Evolutionary conservation across 2,113 vertebrate genomes (phyloP).

Genomic region (Oreamnos americanus): DNA sequence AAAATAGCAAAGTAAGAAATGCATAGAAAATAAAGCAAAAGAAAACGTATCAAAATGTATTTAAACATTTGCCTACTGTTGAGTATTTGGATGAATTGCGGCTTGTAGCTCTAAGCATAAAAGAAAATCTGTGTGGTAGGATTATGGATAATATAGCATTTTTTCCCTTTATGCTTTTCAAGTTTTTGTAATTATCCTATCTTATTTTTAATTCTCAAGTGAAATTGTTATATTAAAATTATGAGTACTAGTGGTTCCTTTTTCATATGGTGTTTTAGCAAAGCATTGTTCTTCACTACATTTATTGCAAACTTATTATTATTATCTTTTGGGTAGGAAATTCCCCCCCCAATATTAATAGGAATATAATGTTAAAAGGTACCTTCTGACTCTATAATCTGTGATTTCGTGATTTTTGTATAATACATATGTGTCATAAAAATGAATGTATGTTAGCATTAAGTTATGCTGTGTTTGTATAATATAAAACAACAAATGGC

Average conservation of each 20-base stretch:
- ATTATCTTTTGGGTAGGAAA: background rate
- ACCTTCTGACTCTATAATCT: background rate
- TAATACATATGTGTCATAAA: background rate
- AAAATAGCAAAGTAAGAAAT: background rate
- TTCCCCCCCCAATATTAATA: background rate
- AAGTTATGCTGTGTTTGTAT: background rate
- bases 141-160: background rate
- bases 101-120: background rate
- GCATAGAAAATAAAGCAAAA: background rate
- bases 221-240: background rate
- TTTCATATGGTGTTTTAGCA: background rate
- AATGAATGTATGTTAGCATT: background rate
- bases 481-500: background rate
- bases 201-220: constrained; percentile 14
- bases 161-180: background rate
- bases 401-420: background rate
- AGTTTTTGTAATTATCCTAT: background rate
- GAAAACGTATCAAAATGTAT: background rate
- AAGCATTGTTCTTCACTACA: background rate
- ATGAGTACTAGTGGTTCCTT: background rate
- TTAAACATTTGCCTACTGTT: background rate
- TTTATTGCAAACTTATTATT: background rate
- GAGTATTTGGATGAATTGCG: background rate
- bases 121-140: background rate
- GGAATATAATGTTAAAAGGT: background rate